phyloP scores from a whole-genome alignment of 92 coral and sea anemone genomes.

The Phenganax marumi region DNA sequence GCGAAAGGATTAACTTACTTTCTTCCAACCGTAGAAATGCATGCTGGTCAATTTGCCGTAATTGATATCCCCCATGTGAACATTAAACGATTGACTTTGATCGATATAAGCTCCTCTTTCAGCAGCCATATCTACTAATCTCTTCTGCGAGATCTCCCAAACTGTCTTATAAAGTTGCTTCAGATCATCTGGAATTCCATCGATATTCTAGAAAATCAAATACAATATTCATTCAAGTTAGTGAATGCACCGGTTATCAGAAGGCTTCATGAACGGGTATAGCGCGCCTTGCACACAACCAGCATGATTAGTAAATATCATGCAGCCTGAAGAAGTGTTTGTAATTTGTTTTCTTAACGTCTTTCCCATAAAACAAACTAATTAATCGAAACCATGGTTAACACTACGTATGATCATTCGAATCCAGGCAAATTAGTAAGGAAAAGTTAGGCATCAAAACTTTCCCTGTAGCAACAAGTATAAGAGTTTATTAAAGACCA shows the following conservation, averaged over 20 bases:
- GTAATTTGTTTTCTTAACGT: no score
- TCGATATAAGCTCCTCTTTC: conserved; percentile 98
- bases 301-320: no score
- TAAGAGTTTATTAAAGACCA: no score
- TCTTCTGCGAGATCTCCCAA: conserved; percentile 93
- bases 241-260: neutral
- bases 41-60: conserved; percentile 89
- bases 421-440: no score
- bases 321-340: no score
- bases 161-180: conserved; percentile 93
- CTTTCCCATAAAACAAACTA: no score
- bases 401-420: no score
- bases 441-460: no score
- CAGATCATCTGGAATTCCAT: conserved; percentile 80
- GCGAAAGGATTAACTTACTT: conserved; percentile 56
- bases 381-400: no score
- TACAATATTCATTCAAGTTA: neutral
- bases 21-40: conserved; percentile 99
- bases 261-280: no score
- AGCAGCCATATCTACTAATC: conserved; percentile 90
- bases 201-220: conserved; percentile 61
- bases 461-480: no score
- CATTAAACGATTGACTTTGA: conserved; percentile 98
- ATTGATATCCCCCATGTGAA: conserved; percentile 81
- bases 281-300: no score